phyloP scores from a whole-genome alignment of 2,113 vertebrate genomes.

The Paramormyrops kingsleyae region DNA sequence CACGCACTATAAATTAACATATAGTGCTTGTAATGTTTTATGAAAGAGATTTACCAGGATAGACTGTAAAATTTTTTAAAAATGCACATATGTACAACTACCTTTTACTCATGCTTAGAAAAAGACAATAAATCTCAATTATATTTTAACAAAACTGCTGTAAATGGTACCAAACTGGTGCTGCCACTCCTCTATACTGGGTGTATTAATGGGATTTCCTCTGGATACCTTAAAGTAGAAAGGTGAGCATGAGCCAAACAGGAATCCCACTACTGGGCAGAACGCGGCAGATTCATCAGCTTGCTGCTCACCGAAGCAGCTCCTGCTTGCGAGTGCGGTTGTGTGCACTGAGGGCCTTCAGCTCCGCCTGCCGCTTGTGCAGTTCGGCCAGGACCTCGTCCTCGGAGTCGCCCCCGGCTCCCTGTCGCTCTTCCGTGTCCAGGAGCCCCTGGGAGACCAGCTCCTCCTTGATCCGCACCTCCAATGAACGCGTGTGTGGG shows the following conservation, averaged over 20 bases:
- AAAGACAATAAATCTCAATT: neutral
- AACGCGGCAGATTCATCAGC: neutral
- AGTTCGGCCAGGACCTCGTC: constrained; percentile 89
- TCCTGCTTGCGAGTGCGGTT: constrained; percentile 90
- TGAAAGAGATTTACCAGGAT: neutral
- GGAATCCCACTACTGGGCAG: neutral
- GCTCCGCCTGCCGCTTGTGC: constrained; percentile 89
- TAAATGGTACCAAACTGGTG: neutral
- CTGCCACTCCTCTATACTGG: neutral
- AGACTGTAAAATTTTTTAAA: neutral
- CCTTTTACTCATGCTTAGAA: neutral
- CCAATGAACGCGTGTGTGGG: constrained; percentile 91
- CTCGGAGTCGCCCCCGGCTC: constrained; percentile 81
- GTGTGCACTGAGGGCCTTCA: constrained; percentile 86
- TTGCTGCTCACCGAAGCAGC: constrained; percentile 72
- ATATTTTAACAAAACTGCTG: neutral
- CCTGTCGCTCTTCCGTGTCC: constrained; percentile 86
- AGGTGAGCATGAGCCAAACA: neutral
- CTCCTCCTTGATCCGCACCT: constrained; percentile 94
- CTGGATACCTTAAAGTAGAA: neutral
- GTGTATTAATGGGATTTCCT: neutral
- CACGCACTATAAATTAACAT: neutral
- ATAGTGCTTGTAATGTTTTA: neutral
- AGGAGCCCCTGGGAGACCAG: constrained; percentile 89
- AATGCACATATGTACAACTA: neutral